Base-by-base conservation (phyloP, 2,888 invertebrate genomes). In the Orthosia gothica region DNA sequence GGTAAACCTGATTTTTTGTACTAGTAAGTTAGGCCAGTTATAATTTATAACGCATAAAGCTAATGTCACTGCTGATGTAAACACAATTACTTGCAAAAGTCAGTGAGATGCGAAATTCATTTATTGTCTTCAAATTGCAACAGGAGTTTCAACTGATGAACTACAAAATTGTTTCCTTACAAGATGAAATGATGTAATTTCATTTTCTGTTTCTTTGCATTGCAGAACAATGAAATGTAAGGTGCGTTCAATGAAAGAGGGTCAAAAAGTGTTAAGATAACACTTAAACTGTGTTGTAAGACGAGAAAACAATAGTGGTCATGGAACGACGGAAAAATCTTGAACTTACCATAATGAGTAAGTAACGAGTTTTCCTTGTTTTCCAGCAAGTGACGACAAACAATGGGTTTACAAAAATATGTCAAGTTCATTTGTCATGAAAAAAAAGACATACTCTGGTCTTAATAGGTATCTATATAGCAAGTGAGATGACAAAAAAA, bases 51-150 rank as follows among this genome's bases (percentile, higher is more conserved):
- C 59, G 68, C 58, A 70, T 49, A 59, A 66, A 76, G 72, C 62
- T 76, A 86, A 79, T 86, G 72, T 79, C 78, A 71, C 50, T 5
- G 59, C 55, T 78, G 68, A 71, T 73, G 70, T 70, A 57, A 80
- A 75, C 63, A 67, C 50, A 66, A 18, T 67, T 32, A 63, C 32
- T 16, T 76, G 63, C 66, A 82, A 78, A 11, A 58, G 47, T 65
- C 16, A 52, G 2, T 81, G 12, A 66, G 59, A 40, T 81, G 79
- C 7, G 45, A 74, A 72, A 67, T 67, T 57, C 15, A 68, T 32
- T 83, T 63, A 69, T 66, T 74, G 69, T 83, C 58, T 73, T 63
- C 18, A 12, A 7, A 59, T 83, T 80, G 40, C 70, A 49, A 70
- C 67, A 79, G 4, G 54, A n/a, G 47, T 61, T 79, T 72, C 58